Conservation (phyloP, 2,797 vertebrate genomes). For the Smutsia temminckii region DNA sequence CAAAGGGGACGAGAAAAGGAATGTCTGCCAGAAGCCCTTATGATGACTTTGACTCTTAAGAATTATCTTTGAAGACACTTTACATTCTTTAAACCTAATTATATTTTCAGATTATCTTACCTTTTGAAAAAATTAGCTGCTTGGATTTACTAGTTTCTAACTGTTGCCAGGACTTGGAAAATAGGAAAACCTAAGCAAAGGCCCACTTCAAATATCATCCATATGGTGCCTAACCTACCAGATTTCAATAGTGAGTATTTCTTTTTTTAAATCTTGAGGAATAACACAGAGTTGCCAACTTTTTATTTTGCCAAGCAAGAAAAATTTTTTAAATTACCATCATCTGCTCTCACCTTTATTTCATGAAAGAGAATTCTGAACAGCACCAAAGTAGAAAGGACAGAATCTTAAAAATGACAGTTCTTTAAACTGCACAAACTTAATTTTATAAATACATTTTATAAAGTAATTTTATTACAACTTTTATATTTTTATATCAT, state of each 20-base stretch:
- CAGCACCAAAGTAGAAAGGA: neutral
- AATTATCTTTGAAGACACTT: neutral
- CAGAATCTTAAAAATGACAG: neutral
- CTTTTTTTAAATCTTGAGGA: neutral
- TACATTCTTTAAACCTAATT: neutral
- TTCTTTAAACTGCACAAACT: neutral
- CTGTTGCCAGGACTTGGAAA: neutral
- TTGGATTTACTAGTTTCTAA: neutral
- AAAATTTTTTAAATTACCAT: neutral
- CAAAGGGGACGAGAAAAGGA: neutral
- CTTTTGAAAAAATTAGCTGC: neutral
- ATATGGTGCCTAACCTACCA: neutral
- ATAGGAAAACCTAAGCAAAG: neutral
- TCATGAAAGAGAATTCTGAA: conserved; percentile 12
- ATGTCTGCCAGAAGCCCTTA: neutral
- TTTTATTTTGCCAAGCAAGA: conserved; percentile 29
- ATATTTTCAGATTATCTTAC: neutral
- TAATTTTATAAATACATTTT: neutral
- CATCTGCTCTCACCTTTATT: neutral
- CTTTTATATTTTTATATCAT: too few species aligned
- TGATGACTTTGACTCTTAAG: neutral
- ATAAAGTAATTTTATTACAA: too few species aligned
- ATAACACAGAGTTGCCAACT: neutral
- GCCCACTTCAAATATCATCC: neutral
- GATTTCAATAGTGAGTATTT: neutral